These are phyloP conservation scores for Leontopithecus rosalia DNA, from an alignment of 2,797 vertebrate species.

Conservation along the genomic window DNA sequence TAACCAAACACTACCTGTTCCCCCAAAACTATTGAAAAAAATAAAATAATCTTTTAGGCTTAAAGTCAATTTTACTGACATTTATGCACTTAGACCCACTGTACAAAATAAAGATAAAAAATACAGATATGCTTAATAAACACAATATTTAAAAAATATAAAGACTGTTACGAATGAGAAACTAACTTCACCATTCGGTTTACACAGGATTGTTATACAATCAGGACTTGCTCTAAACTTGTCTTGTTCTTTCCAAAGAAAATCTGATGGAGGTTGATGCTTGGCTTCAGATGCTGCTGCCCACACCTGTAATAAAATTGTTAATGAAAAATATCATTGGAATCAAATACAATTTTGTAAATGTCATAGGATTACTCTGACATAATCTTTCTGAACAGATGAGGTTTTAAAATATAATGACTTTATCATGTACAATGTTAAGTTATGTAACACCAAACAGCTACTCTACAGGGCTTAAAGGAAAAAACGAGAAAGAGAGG, in stretches of 20 bases:
- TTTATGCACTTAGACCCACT: not conserved
- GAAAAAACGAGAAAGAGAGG: not conserved
- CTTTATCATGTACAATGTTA: not conserved
- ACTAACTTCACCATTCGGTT: constrained; percentile 76
- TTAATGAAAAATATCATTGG: not conserved
- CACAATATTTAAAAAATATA: not conserved
- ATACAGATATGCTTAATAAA: not conserved
- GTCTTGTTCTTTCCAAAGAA: constrained; percentile 82
- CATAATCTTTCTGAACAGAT: not conserved
- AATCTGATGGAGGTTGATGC: constrained; percentile 75
- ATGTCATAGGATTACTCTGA: not conserved
- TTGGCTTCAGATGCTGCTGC: constrained; percentile 65
- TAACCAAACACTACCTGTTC: not conserved
- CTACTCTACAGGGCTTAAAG: not conserved
- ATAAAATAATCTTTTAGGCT: not conserved
- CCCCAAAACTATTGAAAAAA: not conserved
- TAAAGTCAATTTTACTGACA: not conserved
- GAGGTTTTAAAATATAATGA: not conserved
- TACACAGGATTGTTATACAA: constrained; percentile 79
- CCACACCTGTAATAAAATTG: constrained; percentile 78
- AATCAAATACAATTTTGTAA: not conserved
- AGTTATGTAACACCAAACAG: not conserved
- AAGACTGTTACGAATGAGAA: not conserved
- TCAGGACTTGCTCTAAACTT: constrained; percentile 72
- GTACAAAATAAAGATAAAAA: not conserved